phyloP scores from a whole-genome alignment of 2,888 invertebrate species.

The Rhagonycha lutea region DNA sequence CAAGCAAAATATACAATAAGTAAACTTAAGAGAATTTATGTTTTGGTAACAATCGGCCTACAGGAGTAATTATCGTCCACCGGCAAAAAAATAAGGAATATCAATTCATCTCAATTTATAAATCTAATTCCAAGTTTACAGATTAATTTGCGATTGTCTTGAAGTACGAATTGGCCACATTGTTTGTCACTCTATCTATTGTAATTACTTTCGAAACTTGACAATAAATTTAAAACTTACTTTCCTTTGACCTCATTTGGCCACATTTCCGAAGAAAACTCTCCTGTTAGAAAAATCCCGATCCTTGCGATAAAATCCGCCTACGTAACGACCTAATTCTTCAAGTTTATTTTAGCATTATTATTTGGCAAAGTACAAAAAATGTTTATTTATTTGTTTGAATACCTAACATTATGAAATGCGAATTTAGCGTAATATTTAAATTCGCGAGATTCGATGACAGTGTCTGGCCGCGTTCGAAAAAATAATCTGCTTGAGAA shows the following conservation, averaged over 20 bases:
- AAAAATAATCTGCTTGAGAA: not conserved
- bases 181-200: not conserved
- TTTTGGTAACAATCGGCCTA: not conserved
- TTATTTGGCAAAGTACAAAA: not conserved
- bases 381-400: not conserved
- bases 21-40: not conserved
- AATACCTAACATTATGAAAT: not conserved
- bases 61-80: not conserved
- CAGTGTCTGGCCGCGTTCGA: not conserved
- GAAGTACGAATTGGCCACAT: not conserved
- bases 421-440: not conserved
- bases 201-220: not conserved
- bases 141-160: not conserved
- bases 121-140: not conserved
- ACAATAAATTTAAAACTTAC: not conserved
- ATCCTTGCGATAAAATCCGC: not conserved
- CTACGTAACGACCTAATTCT: not conserved
- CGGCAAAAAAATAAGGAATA: not conserved
- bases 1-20: not conserved
- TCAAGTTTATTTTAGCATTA: not conserved
- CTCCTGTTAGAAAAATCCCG: not conserved
- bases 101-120: not conserved
- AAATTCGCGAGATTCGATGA: not conserved
- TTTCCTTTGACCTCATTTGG: not conserved
- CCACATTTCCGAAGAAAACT: not conserved